Evolutionary conservation across 2,113 vertebrate species (phyloP), one percentile per base, ranked within the genome.

Genomic region (Anhinga rufa): DNA sequence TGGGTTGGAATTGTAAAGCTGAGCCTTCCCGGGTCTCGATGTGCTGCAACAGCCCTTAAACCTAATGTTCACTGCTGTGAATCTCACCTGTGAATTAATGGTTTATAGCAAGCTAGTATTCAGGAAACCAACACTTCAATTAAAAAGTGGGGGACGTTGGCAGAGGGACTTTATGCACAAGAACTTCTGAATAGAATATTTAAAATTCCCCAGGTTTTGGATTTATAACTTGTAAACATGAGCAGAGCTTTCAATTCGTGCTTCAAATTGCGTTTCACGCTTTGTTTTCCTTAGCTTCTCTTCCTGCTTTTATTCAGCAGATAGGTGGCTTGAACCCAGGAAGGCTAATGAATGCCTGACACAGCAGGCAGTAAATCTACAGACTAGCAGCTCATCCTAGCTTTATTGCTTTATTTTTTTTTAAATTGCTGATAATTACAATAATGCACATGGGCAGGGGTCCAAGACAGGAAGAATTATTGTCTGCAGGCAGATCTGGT

Each of bases 381-480:
- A 90, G 79, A 76, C 89, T 13, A 97, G 92, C 88, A 90, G 91
- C 91, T 97, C 95, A 92, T 96, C 96, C 95, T 82, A 76, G 93
- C 83, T 95, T 97, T 96, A 96, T 96, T 98, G 95, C 96, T 97
- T 96, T 97, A 96, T 87, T 94, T 96, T 98, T 97, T 97, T 97
- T 95, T 17, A 84, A 97, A 97, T 96, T 97, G 97, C 98, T 97
- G 97, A 96, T 98, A 97, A 98, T 98, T 98, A 97, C 96, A 98
- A 93, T 98, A 98, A 98, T 98, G 97, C 89, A 97, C 91, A 55
- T 46, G 95, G 98, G 98, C 98, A 93, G 44, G 44, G 86, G 87
- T 94, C 98, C 98, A 98, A 98, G 96, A 82, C 96, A 97, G 98
- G 98, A 98, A 98, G 97, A 97, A 97, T 97, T 97, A 98, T 96